A percentile compares a stretch with the other conserved stretches of the same genome.
phyloP scores from a whole-genome alignment of 2,797 vertebrate species.

The Sphenopsis melanotis region DNA sequence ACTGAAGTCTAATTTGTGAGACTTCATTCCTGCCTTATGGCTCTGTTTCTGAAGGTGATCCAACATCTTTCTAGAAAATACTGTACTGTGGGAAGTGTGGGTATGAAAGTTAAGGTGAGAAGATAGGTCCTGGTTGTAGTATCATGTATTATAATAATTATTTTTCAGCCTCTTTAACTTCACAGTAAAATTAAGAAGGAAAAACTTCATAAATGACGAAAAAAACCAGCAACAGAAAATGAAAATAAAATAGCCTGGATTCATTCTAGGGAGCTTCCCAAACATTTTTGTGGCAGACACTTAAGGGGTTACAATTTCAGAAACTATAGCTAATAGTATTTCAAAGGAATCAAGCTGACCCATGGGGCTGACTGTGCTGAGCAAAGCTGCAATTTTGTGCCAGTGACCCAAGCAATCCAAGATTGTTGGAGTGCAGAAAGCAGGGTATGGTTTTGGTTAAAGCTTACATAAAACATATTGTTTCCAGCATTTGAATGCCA shows the following conservation, averaged over 20 bases:
- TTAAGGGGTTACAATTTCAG: not conserved
- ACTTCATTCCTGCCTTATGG: conserved; percentile 3
- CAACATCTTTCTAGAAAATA: not conserved
- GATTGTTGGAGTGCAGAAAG: not conserved
- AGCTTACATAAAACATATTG: not conserved
- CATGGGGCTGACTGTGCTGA: not conserved
- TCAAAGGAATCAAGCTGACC: not conserved
- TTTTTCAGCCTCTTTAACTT: not conserved
- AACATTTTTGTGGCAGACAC: not conserved
- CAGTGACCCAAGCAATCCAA: not conserved
- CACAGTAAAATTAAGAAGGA: not conserved
- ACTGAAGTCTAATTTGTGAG: conserved; percentile 1
- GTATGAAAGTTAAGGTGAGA: not conserved
- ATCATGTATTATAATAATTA: not conserved
- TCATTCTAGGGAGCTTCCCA: not conserved
- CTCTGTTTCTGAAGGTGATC: not conserved
- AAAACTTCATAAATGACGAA: not conserved
- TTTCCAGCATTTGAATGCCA: not conserved
- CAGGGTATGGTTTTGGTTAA: conserved; percentile 18
- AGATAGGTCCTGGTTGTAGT: not conserved
- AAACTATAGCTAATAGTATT: not conserved
- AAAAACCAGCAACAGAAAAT: not conserved
- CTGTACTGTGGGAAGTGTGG: fast-evolving
- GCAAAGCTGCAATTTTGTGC: not conserved
- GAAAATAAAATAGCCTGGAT: not conserved